A percentile compares a stretch with the other conserved stretches of the same genome.
Evolutionary conservation across 2,797 vertebrate species (phyloP).

Genomic region (Peromyscus nudipes): DNA sequence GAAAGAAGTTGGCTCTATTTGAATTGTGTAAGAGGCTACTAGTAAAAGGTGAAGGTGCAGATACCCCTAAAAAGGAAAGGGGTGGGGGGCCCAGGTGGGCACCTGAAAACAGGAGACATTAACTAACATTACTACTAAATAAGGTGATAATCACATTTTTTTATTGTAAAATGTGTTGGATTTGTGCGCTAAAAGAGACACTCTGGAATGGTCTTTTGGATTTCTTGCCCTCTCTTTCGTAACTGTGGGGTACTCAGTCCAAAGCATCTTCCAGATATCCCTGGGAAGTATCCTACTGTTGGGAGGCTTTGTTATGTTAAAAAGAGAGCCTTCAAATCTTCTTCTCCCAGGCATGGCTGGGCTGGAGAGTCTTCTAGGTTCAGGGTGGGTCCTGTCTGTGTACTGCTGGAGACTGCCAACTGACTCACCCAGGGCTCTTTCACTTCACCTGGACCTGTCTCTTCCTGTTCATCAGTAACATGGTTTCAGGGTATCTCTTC

Average conservation of each 20-base stretch:
- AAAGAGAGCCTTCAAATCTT: neutral
- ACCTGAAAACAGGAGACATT: neutral
- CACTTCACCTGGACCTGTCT: neutral
- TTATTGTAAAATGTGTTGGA: neutral
- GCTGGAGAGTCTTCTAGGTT: neutral
- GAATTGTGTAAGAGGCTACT: neutral
- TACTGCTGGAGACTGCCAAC: neutral
- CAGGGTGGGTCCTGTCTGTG: neutral
- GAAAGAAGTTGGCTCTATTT: constrained; percentile 21
- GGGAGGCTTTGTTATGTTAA: neutral
- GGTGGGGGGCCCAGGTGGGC: neutral
- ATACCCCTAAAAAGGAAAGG: neutral
- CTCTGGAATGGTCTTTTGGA: neutral
- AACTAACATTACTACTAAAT: neutral
- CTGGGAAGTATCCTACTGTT: neutral
- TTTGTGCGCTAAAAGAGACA: neutral
- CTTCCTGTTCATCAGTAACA: neutral
- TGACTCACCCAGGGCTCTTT: neutral
- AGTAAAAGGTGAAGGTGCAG: neutral
- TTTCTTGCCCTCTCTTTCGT: neutral
- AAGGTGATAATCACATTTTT: neutral
- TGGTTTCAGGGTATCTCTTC: neutral
- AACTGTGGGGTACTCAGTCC: neutral
- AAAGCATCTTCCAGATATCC: neutral
- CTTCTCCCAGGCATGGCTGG: neutral